These are phyloP conservation scores for Euplexia lucipara DNA, from an alignment of 2,888 invertebrate species.

Conservation along the genomic window DNA sequence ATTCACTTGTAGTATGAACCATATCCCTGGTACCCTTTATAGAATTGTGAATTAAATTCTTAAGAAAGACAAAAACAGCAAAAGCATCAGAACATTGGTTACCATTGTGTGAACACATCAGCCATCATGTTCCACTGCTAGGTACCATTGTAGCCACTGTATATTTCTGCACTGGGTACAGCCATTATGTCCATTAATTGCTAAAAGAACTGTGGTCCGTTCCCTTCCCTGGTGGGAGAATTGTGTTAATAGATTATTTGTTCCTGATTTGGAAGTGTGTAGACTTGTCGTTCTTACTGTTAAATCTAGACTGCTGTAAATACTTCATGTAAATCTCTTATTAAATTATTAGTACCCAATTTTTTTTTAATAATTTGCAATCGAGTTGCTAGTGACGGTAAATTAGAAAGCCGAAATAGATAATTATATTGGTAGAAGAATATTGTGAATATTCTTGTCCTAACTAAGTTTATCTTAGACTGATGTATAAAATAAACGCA, in stretches of 20 bases:
- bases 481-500: no score
- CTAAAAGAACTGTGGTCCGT: conserved; percentile 46
- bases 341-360: no score
- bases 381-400: no score
- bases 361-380: no score
- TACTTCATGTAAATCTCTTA: no score
- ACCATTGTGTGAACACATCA: conserved; percentile 47
- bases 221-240: conserved; percentile 52
- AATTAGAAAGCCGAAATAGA: no score
- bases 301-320: background rate
- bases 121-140: conserved; percentile 39
- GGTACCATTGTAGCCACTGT: conserved; percentile 55
- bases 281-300: conserved; percentile 3
- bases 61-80: conserved; percentile 42
- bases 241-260: conserved; percentile 48
- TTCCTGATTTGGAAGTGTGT: conserved; percentile 41
- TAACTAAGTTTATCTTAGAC: no score
- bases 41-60: background rate
- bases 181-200: conserved; percentile 42
- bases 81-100: conserved; percentile 43
- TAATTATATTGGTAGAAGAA: no score
- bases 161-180: conserved; percentile 60
- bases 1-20: background rate
- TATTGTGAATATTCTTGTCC: no score
- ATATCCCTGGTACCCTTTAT: background rate